Conservation (phyloP, 2,888 invertebrate genomes). For the Elysia crispata region DNA sequence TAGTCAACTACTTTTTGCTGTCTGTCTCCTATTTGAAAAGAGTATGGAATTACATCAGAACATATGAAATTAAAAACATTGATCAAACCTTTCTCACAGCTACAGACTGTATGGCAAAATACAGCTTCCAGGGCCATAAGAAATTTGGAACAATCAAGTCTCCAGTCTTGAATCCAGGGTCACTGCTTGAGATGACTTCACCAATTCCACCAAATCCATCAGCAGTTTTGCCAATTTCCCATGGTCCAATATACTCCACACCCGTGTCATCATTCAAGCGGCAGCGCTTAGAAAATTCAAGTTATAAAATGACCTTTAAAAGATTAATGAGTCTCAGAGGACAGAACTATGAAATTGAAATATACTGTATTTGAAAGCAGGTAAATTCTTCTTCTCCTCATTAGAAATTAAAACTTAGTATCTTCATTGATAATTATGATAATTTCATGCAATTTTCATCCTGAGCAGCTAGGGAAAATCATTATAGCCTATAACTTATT, state of each 20-base stretch:
- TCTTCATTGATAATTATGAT: no score
- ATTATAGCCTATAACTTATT: no score
- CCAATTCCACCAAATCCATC: constrained; percentile 76
- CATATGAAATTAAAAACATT: neutral
- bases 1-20: no score
- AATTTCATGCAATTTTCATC: no score
- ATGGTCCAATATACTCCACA: constrained; percentile 75
- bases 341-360: no score
- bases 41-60: no score
- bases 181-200: constrained; percentile 59
- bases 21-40: no score
- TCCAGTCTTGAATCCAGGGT: constrained; percentile 59
- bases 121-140: constrained; percentile 73
- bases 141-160: constrained; percentile 63
- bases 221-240: constrained; percentile 70
- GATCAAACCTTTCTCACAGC: constrained; percentile 43
- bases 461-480: no score
- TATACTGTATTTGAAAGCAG: no score
- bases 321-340: no score
- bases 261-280: constrained; percentile 77
- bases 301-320: neutral
- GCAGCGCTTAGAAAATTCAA: constrained; percentile 69
- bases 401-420: no score
- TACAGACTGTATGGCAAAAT: constrained; percentile 52
- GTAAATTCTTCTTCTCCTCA: no score